Evolutionary conservation across 1,140 invertebrate genomes (phyloP).

Genomic region (silkworm (Bombyx mori)): ASM3026992v2 NC_085117.1:14486501-14487000

Average conservation of each 20-base stretch:
- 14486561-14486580: no score
- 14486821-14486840: slow-evolving; percentile 68
- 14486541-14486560: no score
- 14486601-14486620: no score
- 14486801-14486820: slow-evolving; percentile 41
- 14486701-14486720: neutral
- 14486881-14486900: slow-evolving; percentile 18
- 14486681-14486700: neutral
- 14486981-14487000: no score
- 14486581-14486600: no score
- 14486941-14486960: no score
- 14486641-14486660: neutral
- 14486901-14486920: neutral
- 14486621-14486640: neutral
- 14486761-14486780: slow-evolving; percentile 36
- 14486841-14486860: slow-evolving; percentile 68
- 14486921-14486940: neutral
- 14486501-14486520: no score
- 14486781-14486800: slow-evolving; percentile 2
- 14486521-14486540: no score
- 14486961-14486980: no score
- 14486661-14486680: neutral
- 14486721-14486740: slow-evolving; percentile 14
- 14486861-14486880: slow-evolving; percentile 45
- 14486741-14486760: slow-evolving; percentile 50